Percentiles rank a stretch among this genome's conserved stretches.
Conservation (phyloP, 1,140 invertebrate species). For the Penaeus japonicus region DNA sequence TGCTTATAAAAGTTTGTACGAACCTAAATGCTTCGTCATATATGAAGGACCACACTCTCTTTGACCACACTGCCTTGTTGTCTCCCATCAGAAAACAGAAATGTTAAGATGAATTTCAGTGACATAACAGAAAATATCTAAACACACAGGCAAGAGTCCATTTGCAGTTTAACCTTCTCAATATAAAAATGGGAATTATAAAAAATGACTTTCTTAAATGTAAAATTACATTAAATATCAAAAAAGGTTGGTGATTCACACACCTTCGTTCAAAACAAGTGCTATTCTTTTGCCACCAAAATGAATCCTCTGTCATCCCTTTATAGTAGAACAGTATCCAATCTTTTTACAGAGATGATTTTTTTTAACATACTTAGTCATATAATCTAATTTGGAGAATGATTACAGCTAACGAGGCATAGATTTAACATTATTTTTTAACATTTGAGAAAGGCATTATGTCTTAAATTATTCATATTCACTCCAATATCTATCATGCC, state of each 20-base stretch:
- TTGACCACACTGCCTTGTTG: constrained; percentile 15
- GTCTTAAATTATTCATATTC: constrained; percentile 31
- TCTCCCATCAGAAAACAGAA: constrained; percentile 20
- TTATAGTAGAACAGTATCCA: background rate
- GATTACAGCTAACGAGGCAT: constrained; percentile 9
- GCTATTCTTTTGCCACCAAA: background rate
- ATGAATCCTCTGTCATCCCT: constrained; percentile 22
- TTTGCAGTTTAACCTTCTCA: too few species aligned
- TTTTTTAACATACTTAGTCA: constrained; percentile 12
- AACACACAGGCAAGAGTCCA: background rate
- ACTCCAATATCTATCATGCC: constrained; percentile 52
- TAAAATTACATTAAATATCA: too few species aligned
- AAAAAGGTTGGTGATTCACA: too few species aligned
- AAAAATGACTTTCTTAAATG: too few species aligned
- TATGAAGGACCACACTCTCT: background rate
- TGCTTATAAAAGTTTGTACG: background rate
- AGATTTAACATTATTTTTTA: background rate
- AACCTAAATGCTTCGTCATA: background rate
- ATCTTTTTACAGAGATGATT: background rate
- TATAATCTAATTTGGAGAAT: constrained; percentile 31
- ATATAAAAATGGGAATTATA: too few species aligned
- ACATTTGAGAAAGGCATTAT: constrained; percentile 22
- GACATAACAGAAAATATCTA: constrained; percentile 28
- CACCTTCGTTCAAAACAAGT: too few species aligned
- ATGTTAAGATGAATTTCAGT: constrained; percentile 1